Percentiles rank a stretch among this genome's conserved stretches.
phyloP scores from a whole-genome alignment of 30 jellyfish, hydroid and myxozoan genomes.

The Morbakka virulenta region DNA sequence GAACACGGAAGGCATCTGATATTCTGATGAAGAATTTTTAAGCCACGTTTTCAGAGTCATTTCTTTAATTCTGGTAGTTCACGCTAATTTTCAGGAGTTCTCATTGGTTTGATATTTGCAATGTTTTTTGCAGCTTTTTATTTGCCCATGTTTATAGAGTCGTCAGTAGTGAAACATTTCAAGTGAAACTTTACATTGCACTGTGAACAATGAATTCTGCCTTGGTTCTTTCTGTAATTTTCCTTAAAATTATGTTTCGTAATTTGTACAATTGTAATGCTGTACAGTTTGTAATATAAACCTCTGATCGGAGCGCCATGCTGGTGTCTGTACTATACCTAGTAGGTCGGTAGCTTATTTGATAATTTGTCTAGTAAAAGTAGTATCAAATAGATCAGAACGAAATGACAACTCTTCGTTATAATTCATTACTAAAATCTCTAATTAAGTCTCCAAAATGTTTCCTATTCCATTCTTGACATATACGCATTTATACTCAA shows the following conservation, averaged over 20 bases:
- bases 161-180: not conserved
- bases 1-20: no score
- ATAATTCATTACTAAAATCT: no score
- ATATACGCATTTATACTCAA: no score
- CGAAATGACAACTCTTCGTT: no score
- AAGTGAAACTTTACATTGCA: no score
- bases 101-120: not conserved
- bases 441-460: no score
- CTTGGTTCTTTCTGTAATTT: not conserved
- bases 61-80: not conserved
- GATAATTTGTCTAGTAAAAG: no score
- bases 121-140: not conserved
- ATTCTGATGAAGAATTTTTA: not conserved
- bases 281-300: not conserved
- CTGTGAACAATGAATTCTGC: conserved; percentile 17
- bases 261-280: conserved; percentile 3
- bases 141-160: conserved; percentile 1
- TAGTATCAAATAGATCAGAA: no score
- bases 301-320: conserved; percentile 17
- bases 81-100: not conserved
- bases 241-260: not conserved
- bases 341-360: no score
- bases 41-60: conserved; percentile 13
- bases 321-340: no score
- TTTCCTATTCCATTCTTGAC: no score